Evolutionary conservation across 2,797 vertebrate species (phyloP).

Genomic region (Chiroxiphia lanceolata): DNA sequence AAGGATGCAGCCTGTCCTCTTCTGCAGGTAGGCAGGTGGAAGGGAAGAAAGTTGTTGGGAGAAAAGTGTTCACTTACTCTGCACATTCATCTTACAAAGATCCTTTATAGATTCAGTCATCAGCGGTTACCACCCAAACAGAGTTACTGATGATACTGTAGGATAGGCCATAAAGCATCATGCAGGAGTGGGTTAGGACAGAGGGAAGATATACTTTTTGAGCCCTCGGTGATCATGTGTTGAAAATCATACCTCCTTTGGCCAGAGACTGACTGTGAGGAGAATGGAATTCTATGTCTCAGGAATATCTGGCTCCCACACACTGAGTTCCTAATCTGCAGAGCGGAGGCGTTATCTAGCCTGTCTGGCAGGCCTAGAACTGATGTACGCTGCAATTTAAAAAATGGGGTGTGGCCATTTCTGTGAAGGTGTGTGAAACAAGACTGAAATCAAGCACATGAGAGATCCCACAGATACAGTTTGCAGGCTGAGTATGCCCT

Average conservation of each 20-base stretch:
- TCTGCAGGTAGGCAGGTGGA: background rate
- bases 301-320: background rate
- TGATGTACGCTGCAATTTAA: background rate
- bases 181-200: background rate
- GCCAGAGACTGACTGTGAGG: background rate
- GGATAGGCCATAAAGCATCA: background rate
- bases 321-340: accelerated
- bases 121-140: background rate
- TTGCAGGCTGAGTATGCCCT: background rate
- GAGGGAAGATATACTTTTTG: background rate
- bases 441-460: background rate
- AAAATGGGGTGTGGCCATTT: background rate
- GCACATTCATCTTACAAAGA: background rate
- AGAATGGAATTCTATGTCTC: background rate
- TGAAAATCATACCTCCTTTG: background rate
- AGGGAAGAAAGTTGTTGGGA: background rate
- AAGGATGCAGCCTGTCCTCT: background rate
- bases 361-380: background rate
- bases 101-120: background rate
- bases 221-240: background rate
- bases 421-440: background rate
- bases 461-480: background rate
- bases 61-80: background rate
- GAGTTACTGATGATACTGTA: background rate
- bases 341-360: background rate